Evolutionary conservation across 2,888 invertebrate species (phyloP).

Genomic region (Chydorus sphaericus): DNA sequence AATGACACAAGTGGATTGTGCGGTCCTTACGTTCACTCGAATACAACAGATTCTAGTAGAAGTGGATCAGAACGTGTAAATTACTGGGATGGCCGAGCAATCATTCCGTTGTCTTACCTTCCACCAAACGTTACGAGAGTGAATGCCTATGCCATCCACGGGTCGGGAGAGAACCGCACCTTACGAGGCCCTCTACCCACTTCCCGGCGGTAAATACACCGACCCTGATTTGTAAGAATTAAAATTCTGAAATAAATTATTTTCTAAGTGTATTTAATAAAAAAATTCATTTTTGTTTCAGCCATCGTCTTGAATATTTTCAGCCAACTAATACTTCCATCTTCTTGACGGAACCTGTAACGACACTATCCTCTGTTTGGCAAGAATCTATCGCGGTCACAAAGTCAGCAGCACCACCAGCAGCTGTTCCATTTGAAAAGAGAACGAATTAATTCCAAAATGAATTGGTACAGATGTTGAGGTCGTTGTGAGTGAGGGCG

Average conservation of each 20-base stretch:
- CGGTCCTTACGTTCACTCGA: too few relatives aligned
- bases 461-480: constrained; percentile 95
- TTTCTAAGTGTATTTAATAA: too few relatives aligned
- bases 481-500: constrained; percentile 93
- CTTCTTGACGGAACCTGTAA: background rate
- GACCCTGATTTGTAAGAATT: constrained; percentile 33
- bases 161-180: constrained; percentile 28
- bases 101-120: constrained; percentile 33
- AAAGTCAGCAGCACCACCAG: too few relatives aligned
- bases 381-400: background rate
- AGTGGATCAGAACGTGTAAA: too few relatives aligned
- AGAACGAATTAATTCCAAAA: too few relatives aligned
- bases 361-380: background rate
- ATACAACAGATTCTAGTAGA: too few relatives aligned
- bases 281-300: background rate
- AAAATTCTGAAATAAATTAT: too few relatives aligned
- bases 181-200: constrained; percentile 34
- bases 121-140: constrained; percentile 32
- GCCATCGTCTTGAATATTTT: background rate
- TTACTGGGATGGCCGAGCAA: constrained; percentile 30
- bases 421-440: too few relatives aligned
- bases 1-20: too few relatives aligned
- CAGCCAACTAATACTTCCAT: background rate
- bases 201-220: constrained; percentile 26
- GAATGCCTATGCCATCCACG: constrained; percentile 39